Conservation (phyloP, 2,113 vertebrate species). For the Oxygymnocypris stewartii region DNA sequence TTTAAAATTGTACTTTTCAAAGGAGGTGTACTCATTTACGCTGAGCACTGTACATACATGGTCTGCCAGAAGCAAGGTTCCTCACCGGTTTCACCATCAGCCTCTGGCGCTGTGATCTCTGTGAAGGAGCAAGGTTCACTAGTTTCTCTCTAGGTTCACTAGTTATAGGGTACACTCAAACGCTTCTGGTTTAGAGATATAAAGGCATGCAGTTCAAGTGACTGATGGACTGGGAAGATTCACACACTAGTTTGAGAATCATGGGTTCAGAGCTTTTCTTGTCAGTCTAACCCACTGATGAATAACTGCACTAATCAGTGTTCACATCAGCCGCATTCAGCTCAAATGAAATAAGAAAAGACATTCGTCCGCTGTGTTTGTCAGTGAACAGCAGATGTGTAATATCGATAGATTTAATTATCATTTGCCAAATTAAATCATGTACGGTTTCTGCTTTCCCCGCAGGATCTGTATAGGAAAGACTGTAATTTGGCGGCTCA, state of each 20-base stretch:
- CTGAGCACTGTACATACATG: no score
- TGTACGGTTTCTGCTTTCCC: constrained; percentile 45
- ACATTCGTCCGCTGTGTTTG: neutral
- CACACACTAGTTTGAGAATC: neutral
- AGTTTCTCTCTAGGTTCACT: neutral
- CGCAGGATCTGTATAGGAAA: constrained; percentile 92
- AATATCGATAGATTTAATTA: neutral
- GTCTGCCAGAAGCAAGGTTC: no score
- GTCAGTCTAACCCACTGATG: neutral
- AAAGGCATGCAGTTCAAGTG: neutral
- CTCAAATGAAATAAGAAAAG: neutral
- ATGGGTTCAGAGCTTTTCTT: neutral
- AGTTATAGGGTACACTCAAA: neutral
- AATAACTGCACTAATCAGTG: neutral
- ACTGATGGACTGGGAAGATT: neutral
- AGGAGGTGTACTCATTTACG: no score
- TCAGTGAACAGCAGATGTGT: neutral
- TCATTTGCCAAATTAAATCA: neutral
- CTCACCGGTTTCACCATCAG: neutral
- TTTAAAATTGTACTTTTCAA: no score
- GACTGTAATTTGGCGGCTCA: constrained; percentile 96
- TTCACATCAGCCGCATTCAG: neutral
- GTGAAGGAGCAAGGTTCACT: neutral
- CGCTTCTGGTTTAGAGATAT: neutral
- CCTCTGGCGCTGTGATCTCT: neutral